phyloP scores from a whole-genome alignment of 2,888 invertebrate species.

The Drosophila parthenogenetica region DNA sequence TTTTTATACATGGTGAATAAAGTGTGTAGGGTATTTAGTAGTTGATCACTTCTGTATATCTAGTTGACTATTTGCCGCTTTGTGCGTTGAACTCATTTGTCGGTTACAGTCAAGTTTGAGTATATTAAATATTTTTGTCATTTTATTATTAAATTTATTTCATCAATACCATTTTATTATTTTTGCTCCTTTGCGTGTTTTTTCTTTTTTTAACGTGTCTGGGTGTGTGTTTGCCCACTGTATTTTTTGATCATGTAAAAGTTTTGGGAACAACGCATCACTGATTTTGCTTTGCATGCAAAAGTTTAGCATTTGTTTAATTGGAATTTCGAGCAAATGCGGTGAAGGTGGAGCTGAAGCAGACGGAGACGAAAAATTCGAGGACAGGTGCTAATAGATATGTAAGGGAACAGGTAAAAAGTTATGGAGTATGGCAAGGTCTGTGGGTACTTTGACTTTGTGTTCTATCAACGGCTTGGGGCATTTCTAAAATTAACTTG shows the following conservation, averaged over 20 bases:
- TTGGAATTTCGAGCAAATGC: constrained; percentile 65
- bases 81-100: constrained; percentile 1
- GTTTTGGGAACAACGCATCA: constrained; percentile 60
- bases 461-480: constrained; percentile 26
- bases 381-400: neutral
- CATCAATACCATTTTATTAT: constrained; percentile 22
- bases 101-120: constrained; percentile 9
- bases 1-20: no score
- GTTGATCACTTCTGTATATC: neutral
- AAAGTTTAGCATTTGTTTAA: constrained; percentile 77
- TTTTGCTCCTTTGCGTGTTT: neutral
- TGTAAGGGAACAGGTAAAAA: neutral
- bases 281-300: constrained; percentile 53
- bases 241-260: constrained; percentile 51
- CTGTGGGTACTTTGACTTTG: constrained; percentile 28
- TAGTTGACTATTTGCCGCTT: neutral
- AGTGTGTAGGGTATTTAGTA: neutral
- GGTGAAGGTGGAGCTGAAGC: neutral
- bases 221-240: constrained; percentile 10
- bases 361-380: neutral
- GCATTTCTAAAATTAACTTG: constrained; percentile 43
- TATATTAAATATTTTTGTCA: constrained; percentile 15
- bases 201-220: neutral
- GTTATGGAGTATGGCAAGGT: neutral
- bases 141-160: constrained; percentile 20